A percentile compares a stretch with the other conserved stretches of the same genome.
Evolutionary conservation across 1,140 invertebrate species (phyloP).

Genomic region (Cydia strobilella): DNA sequence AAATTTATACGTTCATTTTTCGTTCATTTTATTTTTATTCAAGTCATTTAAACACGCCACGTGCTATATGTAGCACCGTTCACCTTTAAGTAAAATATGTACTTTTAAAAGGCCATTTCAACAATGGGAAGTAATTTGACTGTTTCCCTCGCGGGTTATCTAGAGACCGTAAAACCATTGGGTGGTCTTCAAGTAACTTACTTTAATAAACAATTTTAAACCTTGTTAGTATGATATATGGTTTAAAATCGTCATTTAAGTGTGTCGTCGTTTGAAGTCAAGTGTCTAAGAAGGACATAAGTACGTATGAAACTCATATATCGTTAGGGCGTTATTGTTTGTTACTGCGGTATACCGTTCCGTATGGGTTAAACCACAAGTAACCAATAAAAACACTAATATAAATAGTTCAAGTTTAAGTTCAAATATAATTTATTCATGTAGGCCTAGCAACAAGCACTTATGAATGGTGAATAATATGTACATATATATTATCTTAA

Average conservation of each 20-base stretch:
- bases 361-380: neutral
- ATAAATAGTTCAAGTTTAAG: too few species aligned
- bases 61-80: neutral
- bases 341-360: neutral
- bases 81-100: conserved; percentile 18
- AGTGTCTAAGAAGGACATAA: neutral
- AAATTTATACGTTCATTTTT: conserved; percentile 1
- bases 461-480: too few species aligned
- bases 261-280: neutral
- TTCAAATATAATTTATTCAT: too few species aligned
- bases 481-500: too few species aligned
- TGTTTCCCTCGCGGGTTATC: conserved; percentile 17
- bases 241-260: neutral
- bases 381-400: neutral
- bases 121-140: conserved; percentile 20
- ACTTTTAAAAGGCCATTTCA: conserved; percentile 20
- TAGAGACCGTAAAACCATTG: conserved; percentile 22
- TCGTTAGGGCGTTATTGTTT: neutral
- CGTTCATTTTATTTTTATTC: neutral
- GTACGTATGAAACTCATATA: neutral
- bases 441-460: too few species aligned
- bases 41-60: neutral
- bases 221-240: neutral
- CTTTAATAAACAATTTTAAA: neutral
- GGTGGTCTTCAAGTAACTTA: neutral